Percentiles rank a stretch among this genome's conserved stretches.
These are phyloP conservation scores for Apis mellifera DNA, from an alignment of 1,140 invertebrate species.

Conservation along the genomic window Amel_HAv3.1 CM009936.2:3923001-3923500, in stretches of 20 bases:
- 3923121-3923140: slow-evolving; percentile 54
- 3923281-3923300: slow-evolving; percentile 31
- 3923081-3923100: slow-evolving; percentile 77
- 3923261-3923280: slow-evolving; percentile 21
- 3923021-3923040: slow-evolving; percentile 72
- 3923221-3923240: neutral
- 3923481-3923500: too few species aligned
- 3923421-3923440: neutral
- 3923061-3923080: slow-evolving; percentile 75
- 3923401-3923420: slow-evolving; percentile 10
- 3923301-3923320: neutral
- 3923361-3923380: slow-evolving; percentile 4
- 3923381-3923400: neutral
- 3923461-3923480: too few species aligned
- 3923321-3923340: slow-evolving; percentile 12
- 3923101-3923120: slow-evolving; percentile 53
- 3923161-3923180: slow-evolving; percentile 36
- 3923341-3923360: slow-evolving; percentile 1
- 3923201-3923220: neutral
- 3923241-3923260: neutral
- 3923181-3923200: slow-evolving; percentile 1
- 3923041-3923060: slow-evolving; percentile 73
- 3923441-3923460: too few species aligned
- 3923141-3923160: slow-evolving; percentile 41
- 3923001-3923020: slow-evolving; percentile 73